Conservation (phyloP, 35 echinoderm and acorn worm species). For the Hemicentrotus pulcherrimus region DNA sequence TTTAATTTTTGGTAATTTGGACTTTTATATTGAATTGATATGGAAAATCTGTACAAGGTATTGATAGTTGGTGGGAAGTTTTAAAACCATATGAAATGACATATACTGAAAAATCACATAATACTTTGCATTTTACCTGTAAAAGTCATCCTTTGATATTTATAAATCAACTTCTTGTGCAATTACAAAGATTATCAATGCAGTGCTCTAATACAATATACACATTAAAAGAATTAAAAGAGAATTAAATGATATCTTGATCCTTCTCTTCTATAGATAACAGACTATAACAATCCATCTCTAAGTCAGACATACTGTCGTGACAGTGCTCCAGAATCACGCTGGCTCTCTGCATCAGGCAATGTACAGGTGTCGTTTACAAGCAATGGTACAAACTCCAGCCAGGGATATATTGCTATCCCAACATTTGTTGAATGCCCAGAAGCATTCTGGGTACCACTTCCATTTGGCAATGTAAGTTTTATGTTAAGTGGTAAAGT, state of each 20-base stretch:
- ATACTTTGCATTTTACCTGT: too few species aligned
- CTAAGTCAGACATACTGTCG: background rate
- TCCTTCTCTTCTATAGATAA: background rate
- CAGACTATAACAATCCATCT: background rate
- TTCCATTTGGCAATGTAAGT: slow-evolving; percentile 55
- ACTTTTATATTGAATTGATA: too few species aligned
- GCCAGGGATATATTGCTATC: slow-evolving; percentile 56
- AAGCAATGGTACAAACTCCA: slow-evolving; percentile 48
- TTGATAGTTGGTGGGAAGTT: too few species aligned
- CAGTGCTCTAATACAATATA: too few species aligned
- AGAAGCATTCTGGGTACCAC: slow-evolving; percentile 21
- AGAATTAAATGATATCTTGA: background rate
- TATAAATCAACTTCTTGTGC: too few species aligned
- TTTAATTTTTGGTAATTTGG: too few species aligned
- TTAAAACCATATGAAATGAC: too few species aligned
- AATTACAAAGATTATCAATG: too few species aligned
- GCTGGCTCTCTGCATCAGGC: slow-evolving; percentile 20
- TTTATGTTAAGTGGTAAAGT: background rate
- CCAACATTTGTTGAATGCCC: slow-evolving; percentile 73
- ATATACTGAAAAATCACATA: too few species aligned
- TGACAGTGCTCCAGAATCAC: background rate
- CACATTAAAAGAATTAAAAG: too few species aligned
- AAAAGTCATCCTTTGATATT: too few species aligned
- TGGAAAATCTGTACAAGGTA: too few species aligned
- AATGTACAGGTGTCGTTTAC: slow-evolving; percentile 38